phyloP scores from a whole-genome alignment of 2,797 vertebrate species.

The Chromis chromis region DNA sequence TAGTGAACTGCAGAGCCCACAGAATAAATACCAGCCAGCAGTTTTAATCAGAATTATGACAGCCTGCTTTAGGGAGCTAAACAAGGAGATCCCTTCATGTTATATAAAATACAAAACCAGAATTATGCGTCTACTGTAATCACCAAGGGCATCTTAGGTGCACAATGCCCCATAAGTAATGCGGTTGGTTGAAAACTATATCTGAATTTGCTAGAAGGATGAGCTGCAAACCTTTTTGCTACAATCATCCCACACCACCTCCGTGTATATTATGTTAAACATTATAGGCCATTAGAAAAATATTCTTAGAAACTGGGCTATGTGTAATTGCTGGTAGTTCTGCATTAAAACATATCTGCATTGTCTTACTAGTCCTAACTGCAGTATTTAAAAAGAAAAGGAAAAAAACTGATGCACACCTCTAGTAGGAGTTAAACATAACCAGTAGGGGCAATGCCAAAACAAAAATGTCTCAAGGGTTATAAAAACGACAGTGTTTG shows the following conservation, averaged over 20 bases:
- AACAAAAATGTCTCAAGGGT: background rate
- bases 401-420: background rate
- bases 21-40: conserved; percentile 20
- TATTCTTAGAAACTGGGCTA: background rate
- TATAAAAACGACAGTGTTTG: too few relatives aligned
- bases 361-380: background rate
- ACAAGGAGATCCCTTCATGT: background rate
- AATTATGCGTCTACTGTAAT: background rate
- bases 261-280: background rate
- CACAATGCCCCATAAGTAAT: background rate
- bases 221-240: background rate
- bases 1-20: conserved; percentile 20
- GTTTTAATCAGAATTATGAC: conserved; percentile 2
- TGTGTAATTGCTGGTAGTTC: background rate
- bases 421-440: background rate
- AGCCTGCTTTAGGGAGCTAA: background rate
- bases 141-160: background rate
- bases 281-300: background rate
- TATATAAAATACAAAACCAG: conserved; percentile 6
- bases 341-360: background rate
- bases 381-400: too few relatives aligned
- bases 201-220: background rate
- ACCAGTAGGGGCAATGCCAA: background rate
- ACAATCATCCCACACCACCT: background rate
- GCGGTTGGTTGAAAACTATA: background rate